phyloP scores from a whole-genome alignment of 1,140 invertebrate species.

The Akabosia matsudoensis region DNA sequence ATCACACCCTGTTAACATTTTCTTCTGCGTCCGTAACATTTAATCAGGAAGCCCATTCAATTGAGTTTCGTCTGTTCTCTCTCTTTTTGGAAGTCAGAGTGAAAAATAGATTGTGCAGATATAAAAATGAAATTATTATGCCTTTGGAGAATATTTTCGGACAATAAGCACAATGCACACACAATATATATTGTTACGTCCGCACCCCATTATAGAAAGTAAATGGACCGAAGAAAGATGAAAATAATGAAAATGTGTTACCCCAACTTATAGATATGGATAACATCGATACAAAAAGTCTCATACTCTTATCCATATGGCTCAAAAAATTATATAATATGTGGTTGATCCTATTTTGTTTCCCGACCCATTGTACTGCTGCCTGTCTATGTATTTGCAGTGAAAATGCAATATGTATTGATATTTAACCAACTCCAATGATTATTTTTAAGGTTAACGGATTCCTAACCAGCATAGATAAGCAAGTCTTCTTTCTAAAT shows the following conservation, averaged over 20 bases:
- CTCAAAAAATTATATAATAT: neutral
- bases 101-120: neutral
- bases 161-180: conserved; percentile 19
- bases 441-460: neutral
- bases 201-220: conserved; percentile 38
- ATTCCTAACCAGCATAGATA: too few relatives aligned
- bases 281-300: neutral
- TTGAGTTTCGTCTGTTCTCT: too few relatives aligned
- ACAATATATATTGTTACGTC: neutral
- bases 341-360: neutral
- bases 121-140: conserved; percentile 21
- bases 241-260: conserved; percentile 36
- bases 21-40: too few relatives aligned
- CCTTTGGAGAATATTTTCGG: neutral
- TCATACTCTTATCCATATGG: neutral
- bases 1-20: too few relatives aligned
- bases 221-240: conserved; percentile 43
- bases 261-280: neutral
- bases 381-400: neutral
- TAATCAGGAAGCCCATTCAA: too few relatives aligned
- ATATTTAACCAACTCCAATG: too few relatives aligned
- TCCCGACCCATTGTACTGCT: neutral
- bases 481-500: neutral
- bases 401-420: neutral
- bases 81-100: too few relatives aligned